Percentiles rank a stretch among this genome's conserved stretches.
Evolutionary conservation across 2,888 invertebrate species (phyloP).

Genomic region (Caenorhabditis auriculariae): DNA sequence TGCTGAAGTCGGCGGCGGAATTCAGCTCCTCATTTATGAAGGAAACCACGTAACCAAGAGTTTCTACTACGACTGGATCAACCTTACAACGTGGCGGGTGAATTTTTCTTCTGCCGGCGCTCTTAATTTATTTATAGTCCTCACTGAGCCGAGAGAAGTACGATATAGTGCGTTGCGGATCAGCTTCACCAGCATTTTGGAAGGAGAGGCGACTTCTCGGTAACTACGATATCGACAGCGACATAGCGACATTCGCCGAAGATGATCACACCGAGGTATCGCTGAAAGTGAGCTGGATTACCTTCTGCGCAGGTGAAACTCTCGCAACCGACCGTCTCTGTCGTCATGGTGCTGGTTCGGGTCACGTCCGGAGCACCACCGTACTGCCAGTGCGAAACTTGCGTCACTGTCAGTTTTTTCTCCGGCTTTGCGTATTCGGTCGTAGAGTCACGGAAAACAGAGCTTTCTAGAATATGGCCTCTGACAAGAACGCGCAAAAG

Average conservation of each 20-base stretch:
- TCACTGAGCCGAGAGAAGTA: conserved; percentile 10
- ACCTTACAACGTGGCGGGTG: conserved; percentile 9
- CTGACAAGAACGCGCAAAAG: not conserved
- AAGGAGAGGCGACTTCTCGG: conserved; percentile 23
- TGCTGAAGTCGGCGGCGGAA: conserved; percentile 28
- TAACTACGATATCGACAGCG: conserved; percentile 11
- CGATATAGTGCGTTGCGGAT: conserved; percentile 27
- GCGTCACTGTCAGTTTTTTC: not conserved
- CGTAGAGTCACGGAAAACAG: not conserved
- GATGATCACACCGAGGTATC: conserved; percentile 5
- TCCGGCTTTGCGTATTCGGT: not conserved
- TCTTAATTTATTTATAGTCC: no score
- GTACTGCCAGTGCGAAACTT: conserved; percentile 6
- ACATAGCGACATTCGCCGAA: conserved; percentile 18
- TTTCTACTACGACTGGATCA: conserved; percentile 35
- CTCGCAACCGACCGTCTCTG: no score
- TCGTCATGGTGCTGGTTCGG: conserved; percentile 3
- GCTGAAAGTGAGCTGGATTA: not conserved
- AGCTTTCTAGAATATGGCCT: not conserved
- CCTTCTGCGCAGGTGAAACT: no score
- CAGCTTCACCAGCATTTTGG: conserved; percentile 24
- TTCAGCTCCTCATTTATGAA: conserved; percentile 25
- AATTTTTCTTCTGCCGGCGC: no score
- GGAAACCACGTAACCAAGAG: conserved; percentile 9
- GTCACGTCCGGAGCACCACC: conserved; percentile 4